phyloP scores from a whole-genome alignment of 2,888 invertebrate species.

The Priocnemis perturbator region DNA sequence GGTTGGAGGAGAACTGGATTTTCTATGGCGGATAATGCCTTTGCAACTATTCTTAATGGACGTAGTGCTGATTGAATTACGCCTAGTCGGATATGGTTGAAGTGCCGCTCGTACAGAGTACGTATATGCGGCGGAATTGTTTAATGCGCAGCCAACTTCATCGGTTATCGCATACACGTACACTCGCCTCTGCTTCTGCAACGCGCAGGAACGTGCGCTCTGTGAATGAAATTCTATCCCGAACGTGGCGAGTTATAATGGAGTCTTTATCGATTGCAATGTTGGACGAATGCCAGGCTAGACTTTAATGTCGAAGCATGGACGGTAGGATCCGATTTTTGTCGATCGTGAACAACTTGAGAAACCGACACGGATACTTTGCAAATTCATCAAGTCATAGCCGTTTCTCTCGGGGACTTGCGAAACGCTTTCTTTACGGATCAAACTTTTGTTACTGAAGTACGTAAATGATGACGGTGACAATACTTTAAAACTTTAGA shows the following conservation, averaged over 20 bases:
- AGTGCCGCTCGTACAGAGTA: background rate
- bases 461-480: too few species aligned
- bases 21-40: too few species aligned
- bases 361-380: too few species aligned
- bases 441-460: too few species aligned
- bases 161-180: slow-evolving; percentile 39
- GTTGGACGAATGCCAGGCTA: slow-evolving; percentile 34
- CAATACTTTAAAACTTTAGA: too few species aligned
- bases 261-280: slow-evolving; percentile 27
- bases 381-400: too few species aligned
- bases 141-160: slow-evolving; percentile 29
- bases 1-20: too few species aligned
- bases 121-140: slow-evolving; percentile 25
- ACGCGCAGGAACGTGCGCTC: slow-evolving; percentile 34
- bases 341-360: background rate
- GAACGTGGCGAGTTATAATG: slow-evolving; percentile 27
- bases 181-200: slow-evolving; percentile 39
- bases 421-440: too few species aligned
- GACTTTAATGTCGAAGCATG: slow-evolving; percentile 6
- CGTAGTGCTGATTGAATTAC: too few species aligned
- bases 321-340: background rate
- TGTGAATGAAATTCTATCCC: slow-evolving; percentile 43
- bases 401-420: too few species aligned
- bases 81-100: background rate
- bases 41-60: background rate